Conservation (phyloP, 2,797 vertebrate genomes). For the Micropoecilia bifurca region DNA sequence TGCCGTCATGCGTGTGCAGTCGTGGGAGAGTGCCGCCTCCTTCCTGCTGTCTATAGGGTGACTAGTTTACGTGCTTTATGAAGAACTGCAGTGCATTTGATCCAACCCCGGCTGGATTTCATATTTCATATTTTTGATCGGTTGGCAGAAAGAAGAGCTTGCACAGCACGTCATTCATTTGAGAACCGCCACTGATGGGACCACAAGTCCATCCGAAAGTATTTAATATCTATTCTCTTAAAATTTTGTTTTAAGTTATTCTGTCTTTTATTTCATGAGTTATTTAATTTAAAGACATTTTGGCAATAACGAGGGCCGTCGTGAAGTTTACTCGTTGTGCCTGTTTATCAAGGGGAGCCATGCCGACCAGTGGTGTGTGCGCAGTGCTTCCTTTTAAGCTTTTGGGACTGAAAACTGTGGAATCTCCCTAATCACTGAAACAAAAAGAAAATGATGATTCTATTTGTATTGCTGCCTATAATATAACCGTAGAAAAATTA, state of each 20-base stretch:
- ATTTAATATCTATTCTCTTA: slow-evolving; percentile 82
- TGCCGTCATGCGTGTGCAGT: background rate
- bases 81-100: background rate
- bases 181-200: slow-evolving; percentile 33
- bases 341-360: slow-evolving; percentile 80
- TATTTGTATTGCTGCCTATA: slow-evolving; percentile 74
- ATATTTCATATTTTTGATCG: background rate
- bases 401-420: slow-evolving; percentile 75
- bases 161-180: background rate
- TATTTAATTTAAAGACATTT: slow-evolving; percentile 84
- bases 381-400: slow-evolving; percentile 76
- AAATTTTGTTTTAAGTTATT: slow-evolving; percentile 80
- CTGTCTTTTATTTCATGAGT: slow-evolving; percentile 77
- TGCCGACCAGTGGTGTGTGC: slow-evolving; percentile 61
- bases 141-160: background rate
- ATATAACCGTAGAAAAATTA: slow-evolving; percentile 81
- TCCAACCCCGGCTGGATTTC: background rate
- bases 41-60: background rate
- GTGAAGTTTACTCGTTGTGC: slow-evolving; percentile 81
- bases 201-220: slow-evolving; percentile 75
- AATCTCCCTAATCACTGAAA: slow-evolving; percentile 81
- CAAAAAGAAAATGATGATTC: slow-evolving; percentile 69
- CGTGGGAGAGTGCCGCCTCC: background rate
- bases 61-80: background rate
- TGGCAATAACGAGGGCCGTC: slow-evolving; percentile 81